These are phyloP conservation scores for Serrognathus titanus DNA, from an alignment of 2,888 invertebrate species.

Conservation along the genomic window DNA sequence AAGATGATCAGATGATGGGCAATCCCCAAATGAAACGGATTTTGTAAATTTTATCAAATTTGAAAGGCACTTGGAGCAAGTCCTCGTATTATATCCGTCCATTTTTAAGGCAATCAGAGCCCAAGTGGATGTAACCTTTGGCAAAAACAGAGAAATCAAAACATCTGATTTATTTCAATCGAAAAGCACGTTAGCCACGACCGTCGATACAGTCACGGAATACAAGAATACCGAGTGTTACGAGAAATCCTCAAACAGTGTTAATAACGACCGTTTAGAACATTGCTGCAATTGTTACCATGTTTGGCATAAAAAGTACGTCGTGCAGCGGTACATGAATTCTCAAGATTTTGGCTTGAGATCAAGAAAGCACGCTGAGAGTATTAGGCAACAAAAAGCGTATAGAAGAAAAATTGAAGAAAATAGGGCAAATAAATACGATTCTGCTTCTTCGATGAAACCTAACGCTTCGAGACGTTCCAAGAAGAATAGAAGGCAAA, in stretches of 20 bases:
- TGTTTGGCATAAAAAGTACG: neutral
- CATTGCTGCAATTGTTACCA: neutral
- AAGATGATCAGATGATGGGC: neutral
- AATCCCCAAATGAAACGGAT: neutral
- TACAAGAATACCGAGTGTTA: conserved; percentile 11
- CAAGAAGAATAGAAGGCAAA: neutral
- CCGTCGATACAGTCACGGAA: conserved; percentile 12
- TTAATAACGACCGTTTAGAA: neutral
- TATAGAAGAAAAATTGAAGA: neutral
- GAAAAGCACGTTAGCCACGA: conserved; percentile 12
- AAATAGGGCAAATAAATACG: neutral
- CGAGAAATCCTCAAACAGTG: neutral
- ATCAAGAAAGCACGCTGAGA: neutral
- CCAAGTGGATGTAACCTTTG: conserved; percentile 8
- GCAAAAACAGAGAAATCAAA: conserved; percentile 6
- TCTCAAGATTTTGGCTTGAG: neutral
- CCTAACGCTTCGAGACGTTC: too few relatives aligned
- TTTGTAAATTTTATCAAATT: conserved; percentile 13
- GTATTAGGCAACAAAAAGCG: neutral
- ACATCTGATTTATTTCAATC: conserved; percentile 9
- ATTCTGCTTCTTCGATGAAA: neutral
- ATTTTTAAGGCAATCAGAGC: conserved; percentile 17
- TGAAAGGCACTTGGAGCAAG: conserved; percentile 14
- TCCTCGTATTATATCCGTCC: conserved; percentile 13
- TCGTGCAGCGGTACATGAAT: neutral